Evolutionary conservation across 2,113 vertebrate species (phyloP), one percentile per base, ranked within the genome.

Genomic region (Tautogolabrus adspersus): DNA sequence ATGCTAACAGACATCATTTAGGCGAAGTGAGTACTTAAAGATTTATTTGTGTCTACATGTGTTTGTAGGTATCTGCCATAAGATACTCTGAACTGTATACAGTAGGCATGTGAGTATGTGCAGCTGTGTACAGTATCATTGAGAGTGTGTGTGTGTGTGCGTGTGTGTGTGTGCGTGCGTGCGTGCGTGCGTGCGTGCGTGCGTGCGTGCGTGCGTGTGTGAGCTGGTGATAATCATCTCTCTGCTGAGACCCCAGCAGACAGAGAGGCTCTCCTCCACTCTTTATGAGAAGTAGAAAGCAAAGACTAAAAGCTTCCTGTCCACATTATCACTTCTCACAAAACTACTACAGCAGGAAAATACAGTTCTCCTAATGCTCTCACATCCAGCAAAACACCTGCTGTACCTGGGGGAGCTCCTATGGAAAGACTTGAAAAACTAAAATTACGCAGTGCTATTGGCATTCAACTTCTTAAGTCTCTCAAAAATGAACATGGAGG

Each of bases 291-390:
- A 75, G 57, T 37, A 56, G 66, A 73, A 67, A 42, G 19, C 21
- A 5, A 34, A 56, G 22, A 61, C 40, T 69, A 42, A 82, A 72
- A 77, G 55, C 46, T 58, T 66, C 34, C 49, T 65, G 16, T 69
- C 19, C 34, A 49, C 49, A 80, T 62, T 65, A 75, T 81, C 0
- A n/a, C 58, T 51, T 73, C 38, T 63, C n/a, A 71, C 42, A 57
- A 26, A 83, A 66, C 6, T 6, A 54, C 63, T 9, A 49, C 0
- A 2, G 9, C 1, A 54, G n/a, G 34, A 47, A 34, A 49, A 42
- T 37, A 54, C 37, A 47, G 66, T 46, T 11, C 69, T 12, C 55
- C 54, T 16, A 0, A 7, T 52, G 47, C 57, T 70, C 42, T 61
- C 37, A 61, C 38, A 71, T 58, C 13, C 37, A 59, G 30, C 6